These are phyloP conservation scores for Lasioglossum malachurum DNA, from an alignment of 2,888 invertebrate species.

Conservation along the genomic window DNA sequence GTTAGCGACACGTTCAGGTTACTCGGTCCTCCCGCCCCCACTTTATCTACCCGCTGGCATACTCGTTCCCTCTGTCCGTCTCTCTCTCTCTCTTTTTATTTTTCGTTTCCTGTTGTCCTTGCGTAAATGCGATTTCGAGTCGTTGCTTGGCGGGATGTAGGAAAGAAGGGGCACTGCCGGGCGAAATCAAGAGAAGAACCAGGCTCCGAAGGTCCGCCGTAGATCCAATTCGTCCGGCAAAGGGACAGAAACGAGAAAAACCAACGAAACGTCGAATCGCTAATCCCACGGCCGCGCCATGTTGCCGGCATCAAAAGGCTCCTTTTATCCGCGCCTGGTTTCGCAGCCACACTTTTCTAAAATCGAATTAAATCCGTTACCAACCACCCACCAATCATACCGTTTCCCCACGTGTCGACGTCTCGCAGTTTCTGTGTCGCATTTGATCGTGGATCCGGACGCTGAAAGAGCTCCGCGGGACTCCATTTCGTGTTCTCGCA, in stretches of 20 bases:
- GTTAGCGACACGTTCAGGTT: slow-evolving; percentile 80
- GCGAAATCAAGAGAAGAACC: slow-evolving; percentile 24
- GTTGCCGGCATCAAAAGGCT: slow-evolving; percentile 16
- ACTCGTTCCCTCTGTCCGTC: slow-evolving; percentile 16
- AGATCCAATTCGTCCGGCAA: slow-evolving; percentile 40
- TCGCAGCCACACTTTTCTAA: slow-evolving; percentile 36
- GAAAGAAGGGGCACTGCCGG: slow-evolving; percentile 9
- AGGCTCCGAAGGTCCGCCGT: slow-evolving; percentile 21
- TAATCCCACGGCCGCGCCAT: slow-evolving; percentile 58
- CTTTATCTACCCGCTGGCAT: neutral
- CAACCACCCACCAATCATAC: neutral
- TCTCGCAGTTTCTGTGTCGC: neutral
- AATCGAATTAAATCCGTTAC: slow-evolving; percentile 71
- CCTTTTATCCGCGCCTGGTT: slow-evolving; percentile 21
- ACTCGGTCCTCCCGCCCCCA: slow-evolving; percentile 20
- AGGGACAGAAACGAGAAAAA: slow-evolving; percentile 34
- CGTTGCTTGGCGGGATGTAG: slow-evolving; percentile 34
- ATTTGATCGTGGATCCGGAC: neutral
- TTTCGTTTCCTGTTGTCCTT: slow-evolving; percentile 59
- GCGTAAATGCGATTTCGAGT: slow-evolving; percentile 64
- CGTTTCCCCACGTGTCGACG: neutral
- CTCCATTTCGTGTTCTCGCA: slow-evolving; percentile 47
- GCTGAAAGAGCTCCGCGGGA: slow-evolving; percentile 40
- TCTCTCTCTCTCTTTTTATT: slow-evolving; percentile 47
- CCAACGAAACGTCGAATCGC: slow-evolving; percentile 60